A percentile compares a stretch with the other conserved stretches of the same genome.
Conservation (phyloP, 2,113 vertebrate species). For the Rana temporaria region DNA sequence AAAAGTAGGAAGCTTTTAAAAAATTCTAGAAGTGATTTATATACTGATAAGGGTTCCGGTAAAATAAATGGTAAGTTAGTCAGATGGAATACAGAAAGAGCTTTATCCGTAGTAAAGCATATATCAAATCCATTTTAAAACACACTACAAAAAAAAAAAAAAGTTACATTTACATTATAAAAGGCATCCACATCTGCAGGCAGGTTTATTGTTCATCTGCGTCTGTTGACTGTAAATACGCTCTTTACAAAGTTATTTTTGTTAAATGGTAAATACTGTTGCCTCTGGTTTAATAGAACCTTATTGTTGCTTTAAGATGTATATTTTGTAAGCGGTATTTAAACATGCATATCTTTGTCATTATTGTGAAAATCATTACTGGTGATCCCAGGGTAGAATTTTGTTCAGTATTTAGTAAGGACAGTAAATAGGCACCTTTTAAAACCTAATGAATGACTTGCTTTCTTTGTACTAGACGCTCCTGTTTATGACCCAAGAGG, state of each 20-base stretch:
- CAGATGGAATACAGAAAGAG: conserved; percentile 50
- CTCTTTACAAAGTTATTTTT: conserved; percentile 56
- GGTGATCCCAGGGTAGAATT: neutral
- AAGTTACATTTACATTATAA: conserved; percentile 59
- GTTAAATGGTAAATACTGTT: conserved; percentile 11
- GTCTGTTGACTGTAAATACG: conserved; percentile 64
- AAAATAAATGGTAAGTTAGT: conserved; percentile 42
- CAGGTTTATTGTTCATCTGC: conserved; percentile 60
- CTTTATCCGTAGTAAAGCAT: conserved; percentile 50
- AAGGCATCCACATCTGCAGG: conserved; percentile 56
- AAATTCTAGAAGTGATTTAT: conserved; percentile 42
- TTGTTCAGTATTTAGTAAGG: conserved; percentile 4
- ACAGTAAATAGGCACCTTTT: conserved; percentile 67
- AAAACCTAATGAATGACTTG: conserved; percentile 78
- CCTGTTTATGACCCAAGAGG: conserved; percentile 90
- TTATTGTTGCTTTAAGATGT: conserved; percentile 12
- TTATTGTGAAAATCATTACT: neutral
- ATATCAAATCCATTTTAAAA: conserved; percentile 53
- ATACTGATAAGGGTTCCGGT: conserved; percentile 55
- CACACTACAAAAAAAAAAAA: conserved; percentile 44
- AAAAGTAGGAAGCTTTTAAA: conserved; percentile 45
- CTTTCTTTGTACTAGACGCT: conserved; percentile 75
- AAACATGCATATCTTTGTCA: conserved; percentile 14
- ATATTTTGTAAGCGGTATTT: conserved; percentile 49
- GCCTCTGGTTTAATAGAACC: conserved; percentile 3